Base-by-base conservation (phyloP, 2,888 invertebrate species). In the Luperina testacea region DNA sequence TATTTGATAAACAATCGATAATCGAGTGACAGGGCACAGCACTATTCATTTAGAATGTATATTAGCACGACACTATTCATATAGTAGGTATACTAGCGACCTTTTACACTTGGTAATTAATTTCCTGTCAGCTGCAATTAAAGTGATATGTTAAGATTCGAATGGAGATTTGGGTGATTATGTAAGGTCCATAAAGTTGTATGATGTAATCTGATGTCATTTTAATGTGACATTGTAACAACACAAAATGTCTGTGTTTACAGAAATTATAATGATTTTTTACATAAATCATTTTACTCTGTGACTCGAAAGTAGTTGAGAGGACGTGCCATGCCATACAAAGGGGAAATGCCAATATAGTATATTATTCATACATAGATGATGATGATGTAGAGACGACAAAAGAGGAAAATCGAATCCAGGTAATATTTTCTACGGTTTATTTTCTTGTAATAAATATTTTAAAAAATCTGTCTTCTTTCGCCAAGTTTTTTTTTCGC, bases 1-100 rank as follows among this genome's bases (percentile, higher is more conserved):
- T 96, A 94, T 92, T 94, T 93, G 93, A 95, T 94, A 93, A 94
- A 95, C 93, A 92, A 93, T 94, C 94, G 91, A 94, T 94, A 94
- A 94, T 92, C 90, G 91, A 90, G 89, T 87, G 88, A 90, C 90
- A 88, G 88, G 90, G 91, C 91, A 91, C 93, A 93, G 90, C 92
- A 92, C 92, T 93, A 93, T 93, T 93, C 91, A 93, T 94, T 84
- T 87, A 85, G 75, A 87, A 87, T 92, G 91, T 89, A 88, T 89
- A 72, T 75, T 77, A 78, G 74, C 63, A 90, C 92, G 92, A 90
- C 91, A 92, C 91, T 93, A 93, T 93, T 93, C 90, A 92, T 94
- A 59, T 68, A 72, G 63, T n/a, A n/a, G n/a, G n/a, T 81, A 78
- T 78, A 82, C 86, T 83, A 85, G 82, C 74, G 81, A 87, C 88